Base-by-base conservation (phyloP, 2,888 invertebrate species). In the Amiota mariae region DNA sequence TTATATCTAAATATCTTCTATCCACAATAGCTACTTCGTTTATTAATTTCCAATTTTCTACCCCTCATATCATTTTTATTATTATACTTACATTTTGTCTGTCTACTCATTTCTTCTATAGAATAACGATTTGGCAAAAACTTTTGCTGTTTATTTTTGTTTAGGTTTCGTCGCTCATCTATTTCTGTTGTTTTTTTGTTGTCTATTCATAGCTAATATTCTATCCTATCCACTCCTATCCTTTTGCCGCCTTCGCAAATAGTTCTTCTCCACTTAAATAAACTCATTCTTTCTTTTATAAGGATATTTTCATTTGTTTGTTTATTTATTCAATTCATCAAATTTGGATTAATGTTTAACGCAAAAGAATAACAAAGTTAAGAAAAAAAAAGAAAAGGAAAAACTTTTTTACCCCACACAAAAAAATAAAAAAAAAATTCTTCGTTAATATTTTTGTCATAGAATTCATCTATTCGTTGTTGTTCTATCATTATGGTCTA, bases 321-420 rank as follows among this genome's bases (percentile, higher is more conserved):
- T 36, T 63, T 63, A 63, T 63, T 66, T 66, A 48, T 48, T 48
- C 66, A 66, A 66, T 66, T 48, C 66, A 66, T 66, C 66, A 66
- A 66, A 66, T 48, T 66, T 66, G 66, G 66, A 66, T 66, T 66
- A 66, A 49, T 66, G 15, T 36, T 66, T 18, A 47, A 48, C 66
- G 20, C 8, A 48, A 15, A 49, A 48, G 18, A 15, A 36, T 10
- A 36, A 13, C 10, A 63, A 61, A 61, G 61, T 10, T n/a, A 57
- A 61, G 24, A 63, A 20, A 20, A 36, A 12, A 1, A 63, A 2
- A 49, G 6, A 18, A 66, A 18, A 66, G 20, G 13, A 13, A 66
- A 66, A 66, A 18, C 9, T 66, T 66, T 47, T 13, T 20, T 6
- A 2, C 36, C 8, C 36, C 2, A 2, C 36, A 0, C 36, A 36